Base-by-base conservation (phyloP, 1,140 invertebrate genomes). In the Asbolus verrucosus region DNA sequence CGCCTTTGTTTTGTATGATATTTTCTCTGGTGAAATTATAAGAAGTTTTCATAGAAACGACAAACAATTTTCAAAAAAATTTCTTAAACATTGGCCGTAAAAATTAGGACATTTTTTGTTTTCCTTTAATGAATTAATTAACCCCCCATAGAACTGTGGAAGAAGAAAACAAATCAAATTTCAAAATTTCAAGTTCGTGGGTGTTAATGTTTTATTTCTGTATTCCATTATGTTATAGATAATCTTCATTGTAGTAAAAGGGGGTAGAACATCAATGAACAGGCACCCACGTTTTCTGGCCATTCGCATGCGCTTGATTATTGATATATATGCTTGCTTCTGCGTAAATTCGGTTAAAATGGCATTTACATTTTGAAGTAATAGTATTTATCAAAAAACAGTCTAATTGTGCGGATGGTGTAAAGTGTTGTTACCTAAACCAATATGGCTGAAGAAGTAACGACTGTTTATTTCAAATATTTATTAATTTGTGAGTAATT, bases 401-500 rank as follows among this genome's bases (percentile, higher is more conserved):
- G 71, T 75, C 66, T 71, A 71, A 71, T 66, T 62, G 61, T 70
- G 46, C 62, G 71, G 67, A 72, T 70, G 30, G 61, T 73, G 71
- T 68, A 36, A 67, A 65, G 69, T 69, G 66, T 14, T 61, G 24
- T 27, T 27, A 27, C 38, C 18, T 68, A 14, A 54, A 61, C 15
- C 21, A 73, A 68, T 31, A 75, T 75, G 74, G 72, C 67, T 67
- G 67, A 63, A 15, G 18, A 66, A 6, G 69, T 24, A 21, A 63
- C 30, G n/a, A 30, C 43, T 69, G 73, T 73, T 71, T 71, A 74
- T 73, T 75, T 76, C 38, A 72, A 71, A 61, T 76, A 30, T 65
- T 62, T 76, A 21, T 63, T 73, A 18, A 66, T 76, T 68, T 75
- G 75, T 76, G 68, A 76, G 75, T 76, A 73, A 13, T 27, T 6